phyloP scores from a whole-genome alignment of 1,140 invertebrate genomes.

The Eufriesea mexicana region DNA sequence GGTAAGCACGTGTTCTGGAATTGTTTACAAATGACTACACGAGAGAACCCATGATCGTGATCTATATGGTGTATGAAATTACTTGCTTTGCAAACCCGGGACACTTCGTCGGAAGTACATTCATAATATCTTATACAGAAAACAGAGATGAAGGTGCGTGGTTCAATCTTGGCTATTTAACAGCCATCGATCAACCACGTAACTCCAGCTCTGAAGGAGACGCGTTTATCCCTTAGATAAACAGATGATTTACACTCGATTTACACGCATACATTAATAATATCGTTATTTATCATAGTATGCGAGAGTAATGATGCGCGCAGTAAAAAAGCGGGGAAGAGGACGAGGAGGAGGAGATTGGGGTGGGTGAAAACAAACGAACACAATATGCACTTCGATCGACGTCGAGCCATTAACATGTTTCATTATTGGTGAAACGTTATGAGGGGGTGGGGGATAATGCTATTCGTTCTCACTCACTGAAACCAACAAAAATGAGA shows the following conservation, averaged over 20 bases:
- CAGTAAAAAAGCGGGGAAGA: slow-evolving; percentile 63
- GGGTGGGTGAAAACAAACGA: slow-evolving; percentile 42
- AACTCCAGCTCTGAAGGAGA: slow-evolving; percentile 13
- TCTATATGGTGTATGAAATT: slow-evolving; percentile 41
- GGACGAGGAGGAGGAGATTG: slow-evolving; percentile 46
- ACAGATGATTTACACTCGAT: slow-evolving; percentile 55
- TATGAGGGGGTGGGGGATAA: slow-evolving; percentile 11
- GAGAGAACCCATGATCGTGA: slow-evolving; percentile 14
- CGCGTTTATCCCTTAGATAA: slow-evolving; percentile 33
- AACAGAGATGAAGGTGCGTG: slow-evolving; percentile 30
- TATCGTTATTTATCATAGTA: slow-evolving; percentile 43
- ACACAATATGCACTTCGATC: slow-evolving; percentile 48
- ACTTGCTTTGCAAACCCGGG: slow-evolving; percentile 25
- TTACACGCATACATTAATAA: slow-evolving; percentile 59
- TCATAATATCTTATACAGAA: slow-evolving; percentile 42
- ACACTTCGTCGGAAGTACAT: slow-evolving; percentile 47
- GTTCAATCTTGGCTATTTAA: background rate
- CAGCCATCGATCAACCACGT: background rate
- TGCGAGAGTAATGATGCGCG: slow-evolving; percentile 55
- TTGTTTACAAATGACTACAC: slow-evolving; percentile 17
- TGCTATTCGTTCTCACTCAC: slow-evolving; percentile 55
- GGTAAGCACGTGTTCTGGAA: slow-evolving; percentile 32
- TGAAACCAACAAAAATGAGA: slow-evolving; percentile 36
- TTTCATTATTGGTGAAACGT: slow-evolving; percentile 49
- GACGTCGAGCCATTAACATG: slow-evolving; percentile 48